Base-by-base conservation (phyloP, 2,797 vertebrate species). In the Novumbra hubbsi region DNA sequence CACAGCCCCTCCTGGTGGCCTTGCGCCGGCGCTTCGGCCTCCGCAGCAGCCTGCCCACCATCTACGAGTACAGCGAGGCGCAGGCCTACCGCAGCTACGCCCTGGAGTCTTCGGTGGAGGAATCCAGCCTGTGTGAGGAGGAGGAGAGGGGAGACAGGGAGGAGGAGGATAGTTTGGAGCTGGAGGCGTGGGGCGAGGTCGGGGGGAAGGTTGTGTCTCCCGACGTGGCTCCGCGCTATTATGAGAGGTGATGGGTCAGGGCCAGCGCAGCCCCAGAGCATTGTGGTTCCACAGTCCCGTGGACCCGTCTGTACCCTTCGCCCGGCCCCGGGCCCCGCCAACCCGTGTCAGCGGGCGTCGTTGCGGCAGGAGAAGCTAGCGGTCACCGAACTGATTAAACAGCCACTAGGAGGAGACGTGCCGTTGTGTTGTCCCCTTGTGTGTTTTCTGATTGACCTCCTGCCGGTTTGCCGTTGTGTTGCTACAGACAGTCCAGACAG, bases 1-100 rank as follows among this genome's bases (percentile, higher is more conserved):
- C 96, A 0, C 96, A 97, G 87, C 95, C 96, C 0, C 86, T 97
- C 80, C 94, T 98, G 0, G 95, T 97, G 4, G 95, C 95, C 5
- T 88, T 97, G 80, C 91, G 95, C 17, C 92, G 95, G 2, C 93
- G 96, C 71, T 95, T 96, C 14, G 95, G 95, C 70, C 88, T 95
- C 28, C 93, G 93, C 73, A 95, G 95, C 85, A 95, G 94, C 0
- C 94, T 96, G 80, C 95, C 96, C 15, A 96, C 94, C 83, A 98
- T 97, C 75, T 94, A 95, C 0, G 94, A 98, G 85, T 91, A 88
- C 84, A 86, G 70, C 2, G 92, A 94, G 82, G 88, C 63, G 0
- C 88, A 85, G 81, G 79, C 78, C 0, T 85, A 88, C 0, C 87
- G 87, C 7, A 84, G 84, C 82, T 88, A 83, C 3, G 91, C 93